Percentiles rank a stretch among this genome's conserved stretches.
These are phyloP conservation scores for Drosophila cardini DNA, from an alignment of 1,140 invertebrate genomes.

Conservation along the genomic window DNA sequence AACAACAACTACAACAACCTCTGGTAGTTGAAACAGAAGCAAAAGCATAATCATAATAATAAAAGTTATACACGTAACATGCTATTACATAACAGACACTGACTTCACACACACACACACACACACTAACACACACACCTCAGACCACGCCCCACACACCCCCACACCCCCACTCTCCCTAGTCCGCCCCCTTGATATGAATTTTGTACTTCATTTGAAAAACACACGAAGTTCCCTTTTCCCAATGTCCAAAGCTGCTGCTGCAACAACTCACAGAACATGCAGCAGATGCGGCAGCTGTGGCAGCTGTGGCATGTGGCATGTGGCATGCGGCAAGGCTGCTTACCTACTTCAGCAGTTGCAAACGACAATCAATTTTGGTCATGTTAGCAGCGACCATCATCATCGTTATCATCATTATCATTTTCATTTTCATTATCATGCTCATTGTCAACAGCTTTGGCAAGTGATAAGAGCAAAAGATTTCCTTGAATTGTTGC, in stretches of 20 bases:
- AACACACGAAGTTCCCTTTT: conserved; percentile 35
- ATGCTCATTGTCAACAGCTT: background rate
- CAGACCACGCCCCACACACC: conserved; percentile 14
- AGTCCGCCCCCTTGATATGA: conserved; percentile 37
- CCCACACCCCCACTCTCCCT: background rate
- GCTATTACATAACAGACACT: conserved; percentile 76
- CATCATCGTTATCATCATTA: conserved; percentile 1
- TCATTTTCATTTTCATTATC: background rate
- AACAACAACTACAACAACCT: conserved; percentile 41
- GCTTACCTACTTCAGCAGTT: conserved; percentile 17
- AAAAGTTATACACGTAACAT: conserved; percentile 82
- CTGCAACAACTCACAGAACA: background rate
- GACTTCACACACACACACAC: conserved; percentile 33
- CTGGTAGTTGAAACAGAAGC: conserved; percentile 41
- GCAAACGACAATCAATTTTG: conserved; percentile 24
- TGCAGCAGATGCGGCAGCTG: background rate
- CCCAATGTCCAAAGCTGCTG: background rate
- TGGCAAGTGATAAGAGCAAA: conserved; percentile 26
- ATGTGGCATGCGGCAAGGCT: conserved; percentile 5
- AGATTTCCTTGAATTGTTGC: conserved; percentile 10
- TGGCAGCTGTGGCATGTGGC: background rate
- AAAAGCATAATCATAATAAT: conserved; percentile 81
- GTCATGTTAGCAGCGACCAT: conserved; percentile 8
- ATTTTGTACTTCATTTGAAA: conserved; percentile 65
- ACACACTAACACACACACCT: conserved; percentile 28